phyloP scores from a whole-genome alignment of 2,797 vertebrate genomes.

The Crotalus adamanteus region DNA sequence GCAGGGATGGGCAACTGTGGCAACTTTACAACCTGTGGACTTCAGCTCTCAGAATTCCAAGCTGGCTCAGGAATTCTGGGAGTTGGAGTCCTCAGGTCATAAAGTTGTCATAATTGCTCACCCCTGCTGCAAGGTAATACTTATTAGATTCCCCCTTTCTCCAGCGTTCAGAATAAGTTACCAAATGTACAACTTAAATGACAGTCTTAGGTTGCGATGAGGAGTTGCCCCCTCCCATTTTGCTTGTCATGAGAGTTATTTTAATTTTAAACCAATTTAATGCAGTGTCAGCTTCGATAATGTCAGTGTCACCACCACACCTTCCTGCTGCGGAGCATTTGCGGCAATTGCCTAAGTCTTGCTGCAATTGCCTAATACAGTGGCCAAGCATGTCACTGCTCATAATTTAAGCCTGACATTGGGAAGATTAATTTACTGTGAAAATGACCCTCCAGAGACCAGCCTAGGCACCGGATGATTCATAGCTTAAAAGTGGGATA shows the following conservation, averaged over 20 bases:
- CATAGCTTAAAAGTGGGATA: conserved; percentile 58
- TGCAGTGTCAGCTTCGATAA: conserved; percentile 54
- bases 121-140: accelerated
- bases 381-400: conserved; percentile 52
- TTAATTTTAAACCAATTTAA: conserved; percentile 55
- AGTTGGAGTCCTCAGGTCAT: background rate
- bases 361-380: conserved; percentile 29
- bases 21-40: background rate
- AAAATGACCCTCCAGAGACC: conserved; percentile 64
- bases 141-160: accelerated
- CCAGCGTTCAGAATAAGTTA: background rate
- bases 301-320: conserved; percentile 39
- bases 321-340: conserved; percentile 42
- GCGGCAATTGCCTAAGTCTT: conserved; percentile 6
- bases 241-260: conserved; percentile 31
- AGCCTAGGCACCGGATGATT: conserved; percentile 55
- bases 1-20: too few species aligned
- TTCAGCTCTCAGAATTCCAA: background rate
- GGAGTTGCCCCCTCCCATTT: conserved; percentile 20
- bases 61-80: background rate
- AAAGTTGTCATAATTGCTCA: background rate
- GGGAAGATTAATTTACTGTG: conserved; percentile 65
- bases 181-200: background rate
- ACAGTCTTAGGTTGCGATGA: background rate
- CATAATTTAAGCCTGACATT: conserved; percentile 61